Percentiles rank a stretch among this genome's conserved stretches.
Evolutionary conservation across 2,113 vertebrate species (phyloP).

Genomic region (Channa maculata): DNA sequence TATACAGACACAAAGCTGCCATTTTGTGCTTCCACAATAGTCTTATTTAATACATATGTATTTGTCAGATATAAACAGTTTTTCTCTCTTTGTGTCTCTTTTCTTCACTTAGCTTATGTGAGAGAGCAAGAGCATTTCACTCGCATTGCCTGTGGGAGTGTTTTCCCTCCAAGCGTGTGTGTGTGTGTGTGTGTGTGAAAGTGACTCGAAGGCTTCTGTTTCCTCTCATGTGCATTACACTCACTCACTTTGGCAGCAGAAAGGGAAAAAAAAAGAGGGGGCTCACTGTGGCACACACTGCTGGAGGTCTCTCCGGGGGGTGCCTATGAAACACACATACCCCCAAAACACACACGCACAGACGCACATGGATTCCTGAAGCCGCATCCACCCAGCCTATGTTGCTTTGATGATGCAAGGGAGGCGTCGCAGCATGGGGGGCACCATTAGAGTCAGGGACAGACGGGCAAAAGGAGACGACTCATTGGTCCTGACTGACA

Average conservation of each 20-base stretch:
- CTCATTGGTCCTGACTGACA: constrained; percentile 75
- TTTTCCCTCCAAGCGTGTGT: constrained; percentile 16
- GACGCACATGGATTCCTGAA: constrained; percentile 12
- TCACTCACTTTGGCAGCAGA: constrained; percentile 70
- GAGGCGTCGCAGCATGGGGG: constrained; percentile 73
- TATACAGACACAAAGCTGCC: neutral
- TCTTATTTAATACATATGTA: neutral
- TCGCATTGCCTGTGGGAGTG: constrained; percentile 34
- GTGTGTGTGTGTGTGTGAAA: constrained; percentile 35
- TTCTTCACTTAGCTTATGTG: constrained; percentile 22
- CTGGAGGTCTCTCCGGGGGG: constrained; percentile 68
- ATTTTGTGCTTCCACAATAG: neutral
- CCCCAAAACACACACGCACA: constrained; percentile 1
- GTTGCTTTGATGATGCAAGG: constrained; percentile 75
- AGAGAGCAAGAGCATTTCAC: constrained; percentile 27
- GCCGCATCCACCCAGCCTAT: constrained; percentile 8
- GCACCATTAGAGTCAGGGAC: constrained; percentile 72
- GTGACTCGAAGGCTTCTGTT: constrained; percentile 63
- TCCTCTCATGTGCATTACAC: constrained; percentile 69
- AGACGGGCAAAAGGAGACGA: constrained; percentile 67
- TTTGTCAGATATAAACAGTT: constrained; percentile 26
- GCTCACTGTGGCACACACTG: constrained; percentile 61
- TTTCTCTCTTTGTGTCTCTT: constrained; percentile 9
- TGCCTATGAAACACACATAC: constrained; percentile 46
- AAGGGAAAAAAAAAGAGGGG: constrained; percentile 29